Evolutionary conservation across 2,797 vertebrate species (phyloP).

Genomic region (Lindbergichthys nudifrons): DNA sequence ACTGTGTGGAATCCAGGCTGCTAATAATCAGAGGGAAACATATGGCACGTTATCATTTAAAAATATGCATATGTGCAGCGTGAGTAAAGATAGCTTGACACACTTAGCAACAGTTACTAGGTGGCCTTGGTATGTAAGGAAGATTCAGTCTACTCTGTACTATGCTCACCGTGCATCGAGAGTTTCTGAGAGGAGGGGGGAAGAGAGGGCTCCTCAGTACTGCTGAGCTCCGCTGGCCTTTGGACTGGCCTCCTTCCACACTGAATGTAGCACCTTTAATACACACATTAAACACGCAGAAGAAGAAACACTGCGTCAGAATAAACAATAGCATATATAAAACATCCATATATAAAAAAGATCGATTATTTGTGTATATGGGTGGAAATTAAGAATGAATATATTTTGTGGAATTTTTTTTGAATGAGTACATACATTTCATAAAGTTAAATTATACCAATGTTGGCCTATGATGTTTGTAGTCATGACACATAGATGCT

Average conservation of each 20-base stretch:
- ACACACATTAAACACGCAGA: constrained; percentile 9
- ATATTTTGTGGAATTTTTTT: too few species aligned
- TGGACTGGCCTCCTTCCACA: constrained; percentile 87
- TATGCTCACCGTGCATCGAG: constrained; percentile 90
- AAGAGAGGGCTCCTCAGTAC: constrained; percentile 88
- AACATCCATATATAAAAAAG: background rate
- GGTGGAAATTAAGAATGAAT: too few species aligned
- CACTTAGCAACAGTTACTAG: background rate
- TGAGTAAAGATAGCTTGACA: background rate
- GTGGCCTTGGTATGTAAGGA: constrained; percentile 9
- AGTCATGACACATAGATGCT: too few species aligned
- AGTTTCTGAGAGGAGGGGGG: constrained; percentile 93
- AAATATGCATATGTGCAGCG: background rate
- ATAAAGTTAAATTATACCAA: too few species aligned
- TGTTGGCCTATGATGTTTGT: too few species aligned
- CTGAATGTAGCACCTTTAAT: constrained; percentile 85
- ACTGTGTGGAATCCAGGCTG: background rate
- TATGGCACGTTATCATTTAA: background rate
- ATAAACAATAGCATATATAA: background rate
- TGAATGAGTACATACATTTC: too few species aligned
- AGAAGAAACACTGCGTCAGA: background rate
- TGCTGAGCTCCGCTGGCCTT: constrained; percentile 76
- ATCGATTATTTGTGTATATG: too few species aligned
- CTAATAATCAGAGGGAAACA: background rate
- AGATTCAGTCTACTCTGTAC: background rate